Base-by-base conservation (phyloP, 2,888 invertebrate species). In the Mellilla xanthometata region DNA sequence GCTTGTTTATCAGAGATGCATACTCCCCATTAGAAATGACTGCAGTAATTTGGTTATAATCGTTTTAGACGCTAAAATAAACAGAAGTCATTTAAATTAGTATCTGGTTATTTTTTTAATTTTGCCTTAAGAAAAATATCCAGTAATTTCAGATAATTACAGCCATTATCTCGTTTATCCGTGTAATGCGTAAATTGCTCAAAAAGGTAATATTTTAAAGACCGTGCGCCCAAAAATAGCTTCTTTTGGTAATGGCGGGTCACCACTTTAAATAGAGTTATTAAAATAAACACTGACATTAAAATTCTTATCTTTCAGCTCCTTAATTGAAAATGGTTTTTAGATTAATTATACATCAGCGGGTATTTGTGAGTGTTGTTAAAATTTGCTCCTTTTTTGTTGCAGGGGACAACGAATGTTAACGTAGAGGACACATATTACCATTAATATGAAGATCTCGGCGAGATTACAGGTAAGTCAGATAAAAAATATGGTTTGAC, bases 401-500 rank as follows among this genome's bases (percentile, higher is more conserved):
- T 84, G 51, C 83, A 85, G 85, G 60, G 48, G 51, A 29, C 50
- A 55, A 54, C 67, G 69, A 49, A 75, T 74, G 72, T 52, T 56
- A 71, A 72, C 56, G 62, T 80, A 82, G 68, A 58, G 12, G 41
- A 58, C 40, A 52, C 65, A 62, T 27, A 80, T 49, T 2, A 73
- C 41, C 30, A 30, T 12, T 31, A 53, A 69, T 40, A 86, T 85
- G 85, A 70, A 59, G 53, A 60, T 69, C 54, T 68, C 76, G 45
- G 64, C 68, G 68, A 80, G 77, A 62, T 72, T 83, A 67, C 82
- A 83, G 79, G 86, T 85, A 62, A 48, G 71, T 62, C 12, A 13
- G 1, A 12, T 13, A 13, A 19, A 3, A 19, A 19, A 19, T 19
- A 19, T n/a, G n/a, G n/a, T n/a, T n/a, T n/a, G n/a, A n/a, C n/a